Percentiles rank a stretch among this genome's conserved stretches.
phyloP scores from a whole-genome alignment of 2,113 vertebrate species.

The Procavia capensis region DNA sequence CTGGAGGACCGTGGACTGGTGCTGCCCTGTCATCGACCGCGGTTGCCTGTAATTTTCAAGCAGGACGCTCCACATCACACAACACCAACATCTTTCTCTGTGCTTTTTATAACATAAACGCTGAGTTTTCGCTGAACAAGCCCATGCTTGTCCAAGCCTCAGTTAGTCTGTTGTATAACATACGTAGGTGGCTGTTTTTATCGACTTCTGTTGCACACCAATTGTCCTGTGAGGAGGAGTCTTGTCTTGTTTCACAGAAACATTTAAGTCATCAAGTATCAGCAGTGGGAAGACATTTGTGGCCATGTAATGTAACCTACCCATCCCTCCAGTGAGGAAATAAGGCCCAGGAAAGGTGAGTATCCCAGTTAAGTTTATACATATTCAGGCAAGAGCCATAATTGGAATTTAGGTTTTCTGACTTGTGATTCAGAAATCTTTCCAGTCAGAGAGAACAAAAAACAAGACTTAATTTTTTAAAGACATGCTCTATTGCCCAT shows the following conservation, averaged over 20 bases:
- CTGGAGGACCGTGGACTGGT: not conserved
- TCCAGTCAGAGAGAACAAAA: conserved; percentile 2
- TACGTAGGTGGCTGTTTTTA: conserved; percentile 69
- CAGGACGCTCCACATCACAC: conserved; percentile 78
- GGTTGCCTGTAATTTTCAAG: conserved; percentile 82
- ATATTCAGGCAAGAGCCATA: not conserved
- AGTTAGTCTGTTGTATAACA: conserved; percentile 71
- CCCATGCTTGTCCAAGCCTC: conserved; percentile 74
- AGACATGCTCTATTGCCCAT: not conserved
- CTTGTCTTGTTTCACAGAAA: conserved; percentile 10
- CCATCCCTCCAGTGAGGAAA: not conserved
- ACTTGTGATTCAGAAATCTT: conserved; percentile 38
- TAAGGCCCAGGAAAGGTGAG: conserved; percentile 10
- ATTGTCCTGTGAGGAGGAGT: conserved; percentile 16
- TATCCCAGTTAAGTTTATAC: not conserved
- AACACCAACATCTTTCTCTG: conserved; percentile 66
- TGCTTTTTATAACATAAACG: conserved; percentile 83
- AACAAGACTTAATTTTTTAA: conserved; percentile 41
- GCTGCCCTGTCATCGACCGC: conserved; percentile 77
- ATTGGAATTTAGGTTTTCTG: conserved; percentile 14
- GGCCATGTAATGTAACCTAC: not conserved
- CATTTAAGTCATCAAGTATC: not conserved
- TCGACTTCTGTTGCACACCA: conserved; percentile 57
- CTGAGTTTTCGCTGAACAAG: conserved; percentile 69
- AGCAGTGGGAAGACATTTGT: not conserved